Base-by-base conservation (phyloP, 2,888 invertebrate genomes). In the Nemotelus pantherinus region DNA sequence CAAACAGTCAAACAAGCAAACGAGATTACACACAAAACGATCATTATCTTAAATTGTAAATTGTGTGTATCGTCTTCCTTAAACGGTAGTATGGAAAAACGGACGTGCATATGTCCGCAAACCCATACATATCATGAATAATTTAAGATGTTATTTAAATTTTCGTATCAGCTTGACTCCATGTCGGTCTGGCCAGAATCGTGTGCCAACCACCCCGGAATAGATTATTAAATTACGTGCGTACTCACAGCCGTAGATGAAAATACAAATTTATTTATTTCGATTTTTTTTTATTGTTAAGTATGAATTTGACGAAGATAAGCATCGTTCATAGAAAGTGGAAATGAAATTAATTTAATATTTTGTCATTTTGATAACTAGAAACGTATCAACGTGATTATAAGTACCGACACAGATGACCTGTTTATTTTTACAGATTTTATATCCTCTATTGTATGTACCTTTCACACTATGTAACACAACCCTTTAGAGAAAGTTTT, bases 121-220 rank as follows among this genome's bases (percentile, higher is more conserved):
- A 50, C 7, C 10, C 39, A 5, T 41, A 41, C 43, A 5, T 9
- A 63, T 3, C 4, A 65, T 65, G 45, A 39, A 50, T 39, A 47
- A 68, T 68, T 68, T 48, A n/a, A 3, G 41, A 68, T 53, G 2
- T 6, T 63, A 68, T 68, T 68, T 48, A 53, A 68, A 68, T 68
- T 68, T 53, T 68, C 50, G 3, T 68, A 39, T 41, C 68, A 53
- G 39, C 50, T 50, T 39, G 68, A 25, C 68, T 68, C 50, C 39
- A 48, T 7, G 47, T n/a, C 25, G 6, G 63, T 63, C 53, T 47
- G 2, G 41, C n/a, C 71, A n/a, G 3, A n/a, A 44, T 58, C 58
- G 58, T 58, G 47, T 44, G 60, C 47, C 60, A 58, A 72, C 53
- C 47, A 72, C 58, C 72, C 53, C 60, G 72, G 48, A 72, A 72